phyloP scores from a whole-genome alignment of 2,113 vertebrate species.

The Ceratotherium simum region DNA sequence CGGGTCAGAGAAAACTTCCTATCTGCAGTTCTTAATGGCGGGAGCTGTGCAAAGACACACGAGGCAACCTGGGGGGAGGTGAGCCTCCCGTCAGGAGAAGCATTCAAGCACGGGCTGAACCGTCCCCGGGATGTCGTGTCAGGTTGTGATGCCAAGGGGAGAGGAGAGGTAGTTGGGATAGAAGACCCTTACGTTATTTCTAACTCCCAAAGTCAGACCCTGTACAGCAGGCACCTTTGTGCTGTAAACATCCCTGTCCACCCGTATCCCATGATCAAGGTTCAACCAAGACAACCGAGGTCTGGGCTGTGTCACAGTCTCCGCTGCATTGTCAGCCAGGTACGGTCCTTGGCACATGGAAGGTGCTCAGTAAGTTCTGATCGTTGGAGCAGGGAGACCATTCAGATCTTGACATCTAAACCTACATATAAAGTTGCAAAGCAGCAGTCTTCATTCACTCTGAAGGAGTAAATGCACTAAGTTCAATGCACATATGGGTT shows the following conservation, averaged over 20 bases:
- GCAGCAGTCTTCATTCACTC: background rate
- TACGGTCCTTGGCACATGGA: background rate
- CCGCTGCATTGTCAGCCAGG: background rate
- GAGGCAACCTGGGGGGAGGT: background rate
- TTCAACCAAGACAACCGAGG: background rate
- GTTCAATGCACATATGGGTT: background rate
- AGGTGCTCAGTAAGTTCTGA: background rate
- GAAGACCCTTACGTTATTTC: background rate
- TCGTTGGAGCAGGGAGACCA: background rate
- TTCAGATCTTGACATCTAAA: background rate
- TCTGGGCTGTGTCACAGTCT: background rate
- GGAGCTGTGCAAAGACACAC: background rate
- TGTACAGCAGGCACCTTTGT: background rate
- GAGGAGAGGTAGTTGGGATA: background rate
- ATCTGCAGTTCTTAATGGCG: background rate
- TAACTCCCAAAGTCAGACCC: background rate
- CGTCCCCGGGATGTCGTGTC: background rate
- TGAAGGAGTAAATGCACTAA: background rate
- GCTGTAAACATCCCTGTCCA: background rate
- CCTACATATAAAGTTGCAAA: background rate
- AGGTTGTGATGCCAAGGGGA: background rate
- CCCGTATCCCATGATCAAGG: background rate
- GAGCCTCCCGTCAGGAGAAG: constrained; percentile 19
- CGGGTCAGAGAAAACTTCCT: constrained; percentile 67
- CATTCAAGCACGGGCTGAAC: background rate